Percentiles rank a stretch among this genome's conserved stretches.
Conservation (phyloP, 2,113 vertebrate species). For the Cynocephalus volans region DNA sequence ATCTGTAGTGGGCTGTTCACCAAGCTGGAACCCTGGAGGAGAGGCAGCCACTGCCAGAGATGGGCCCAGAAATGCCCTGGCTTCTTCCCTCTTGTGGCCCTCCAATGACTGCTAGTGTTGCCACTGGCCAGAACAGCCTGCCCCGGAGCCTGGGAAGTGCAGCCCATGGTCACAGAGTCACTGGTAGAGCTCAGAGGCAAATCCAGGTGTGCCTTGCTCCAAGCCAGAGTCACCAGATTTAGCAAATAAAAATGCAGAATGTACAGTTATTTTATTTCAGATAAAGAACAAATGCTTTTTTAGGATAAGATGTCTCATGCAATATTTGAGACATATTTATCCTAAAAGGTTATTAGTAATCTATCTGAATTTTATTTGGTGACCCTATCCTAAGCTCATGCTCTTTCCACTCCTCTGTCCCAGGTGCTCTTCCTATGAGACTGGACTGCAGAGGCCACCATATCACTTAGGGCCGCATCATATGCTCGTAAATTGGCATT, state of each 20-base stretch:
- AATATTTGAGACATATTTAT: not conserved
- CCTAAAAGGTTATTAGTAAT: not conserved
- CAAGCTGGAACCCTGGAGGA: not conserved
- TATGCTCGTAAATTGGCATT: not conserved
- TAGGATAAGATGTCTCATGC: not conserved
- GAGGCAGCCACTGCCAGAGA: not conserved
- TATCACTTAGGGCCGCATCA: too few species aligned
- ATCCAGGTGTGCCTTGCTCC: not conserved
- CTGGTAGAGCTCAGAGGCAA: not conserved
- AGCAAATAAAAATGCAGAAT: not conserved
- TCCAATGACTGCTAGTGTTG: too few species aligned
- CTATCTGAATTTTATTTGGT: not conserved
- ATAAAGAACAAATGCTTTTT: not conserved
- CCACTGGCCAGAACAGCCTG: not conserved
- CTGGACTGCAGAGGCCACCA: fast-evolving
- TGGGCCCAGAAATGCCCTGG: not conserved
- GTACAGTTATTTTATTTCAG: not conserved
- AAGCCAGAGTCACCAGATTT: not conserved
- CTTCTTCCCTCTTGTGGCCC: not conserved
- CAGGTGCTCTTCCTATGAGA: not conserved
- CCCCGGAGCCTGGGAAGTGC: not conserved
- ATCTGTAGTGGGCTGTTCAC: fast-evolving
- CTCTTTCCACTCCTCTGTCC: too few species aligned
- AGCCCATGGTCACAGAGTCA: fast-evolving
- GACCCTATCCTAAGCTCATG: too few species aligned